Evolutionary conservation across 2,113 vertebrate genomes (phyloP), one percentile per base, ranked within the genome.

Genomic region (Phoxinus phoxinus): DNA sequence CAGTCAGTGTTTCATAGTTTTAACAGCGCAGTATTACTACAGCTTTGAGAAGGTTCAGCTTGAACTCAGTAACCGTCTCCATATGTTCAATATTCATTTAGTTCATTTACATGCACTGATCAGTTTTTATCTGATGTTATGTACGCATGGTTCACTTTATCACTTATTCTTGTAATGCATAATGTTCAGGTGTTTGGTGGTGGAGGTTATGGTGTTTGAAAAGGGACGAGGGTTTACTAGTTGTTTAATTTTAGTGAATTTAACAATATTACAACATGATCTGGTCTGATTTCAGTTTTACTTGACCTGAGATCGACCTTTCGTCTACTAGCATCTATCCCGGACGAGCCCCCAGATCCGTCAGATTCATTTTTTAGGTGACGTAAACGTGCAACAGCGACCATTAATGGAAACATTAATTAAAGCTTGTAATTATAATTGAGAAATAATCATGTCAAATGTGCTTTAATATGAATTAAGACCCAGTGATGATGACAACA

Each of bases 281-380:
- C 35, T 71, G 72, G 72, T 17, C n/a, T 48, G 37, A 17, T 48
- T 73, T 73, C 41, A 25, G 41, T 73, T 73, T 73, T 41, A 73
- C 11, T 44, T 44, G 0, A 6, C 48, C 48, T 51, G 15, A 51
- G 17, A 51, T n/a, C 1, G 4, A 51, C 48, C 48, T 51, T 51
- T 15, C 17, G 48, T 51, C 48, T 15, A 51, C 48, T 15, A 51
- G 13, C 15, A 17, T 51, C 4, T 15, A 17, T 51, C 48, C 48
- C 48, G 48, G 15, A 51, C 48, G 48, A 17, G 48, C 48, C 48
- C 48, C 48, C 48, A 51, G 48, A 51, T 17, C 5, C 3, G 17
- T 51, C 8, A 41, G 41, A 41, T 41, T 10, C 2, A 41, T 41
- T 2, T 72, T 51, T 17, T 15, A 51, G 48, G 48, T 41, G 35